Conservation (phyloP, 2,113 vertebrate genomes). For the Butorides virescens region DNA sequence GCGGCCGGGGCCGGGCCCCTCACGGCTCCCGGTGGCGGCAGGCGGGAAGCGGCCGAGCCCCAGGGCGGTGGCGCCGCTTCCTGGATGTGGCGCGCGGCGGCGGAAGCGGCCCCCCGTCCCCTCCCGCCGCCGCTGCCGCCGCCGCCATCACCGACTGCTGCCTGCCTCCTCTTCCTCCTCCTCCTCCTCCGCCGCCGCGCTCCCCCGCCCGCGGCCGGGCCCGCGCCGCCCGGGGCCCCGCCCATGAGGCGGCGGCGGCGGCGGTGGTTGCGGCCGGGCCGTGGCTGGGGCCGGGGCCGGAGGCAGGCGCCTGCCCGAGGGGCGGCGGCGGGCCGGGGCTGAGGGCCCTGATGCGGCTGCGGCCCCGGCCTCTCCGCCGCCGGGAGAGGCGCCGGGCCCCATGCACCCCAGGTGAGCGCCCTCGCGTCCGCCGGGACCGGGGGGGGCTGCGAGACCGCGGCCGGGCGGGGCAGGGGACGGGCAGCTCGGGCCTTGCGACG, state of each 20-base stretch:
- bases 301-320: neutral
- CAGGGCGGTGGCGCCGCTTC: neutral
- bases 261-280: neutral
- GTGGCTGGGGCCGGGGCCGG: neutral
- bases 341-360: slow-evolving; percentile 18
- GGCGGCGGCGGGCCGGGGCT: neutral
- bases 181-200: neutral
- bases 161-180: neutral
- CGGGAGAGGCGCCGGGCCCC: neutral
- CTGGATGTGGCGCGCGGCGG: neutral
- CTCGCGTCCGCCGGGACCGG: neutral
- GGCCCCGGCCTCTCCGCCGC: neutral
- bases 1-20: neutral
- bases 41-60: neutral
- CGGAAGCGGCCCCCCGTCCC: neutral
- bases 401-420: slow-evolving; percentile 71
- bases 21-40: neutral
- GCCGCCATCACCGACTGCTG: neutral
- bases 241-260: neutral
- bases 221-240: neutral
- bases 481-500: neutral
- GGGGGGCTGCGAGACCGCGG: neutral
- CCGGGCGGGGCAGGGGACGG: neutral
- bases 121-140: neutral
- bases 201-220: slow-evolving; percentile 1